phyloP scores from a whole-genome alignment of 2,888 invertebrate genomes.

The Cephus spinipes region DNA sequence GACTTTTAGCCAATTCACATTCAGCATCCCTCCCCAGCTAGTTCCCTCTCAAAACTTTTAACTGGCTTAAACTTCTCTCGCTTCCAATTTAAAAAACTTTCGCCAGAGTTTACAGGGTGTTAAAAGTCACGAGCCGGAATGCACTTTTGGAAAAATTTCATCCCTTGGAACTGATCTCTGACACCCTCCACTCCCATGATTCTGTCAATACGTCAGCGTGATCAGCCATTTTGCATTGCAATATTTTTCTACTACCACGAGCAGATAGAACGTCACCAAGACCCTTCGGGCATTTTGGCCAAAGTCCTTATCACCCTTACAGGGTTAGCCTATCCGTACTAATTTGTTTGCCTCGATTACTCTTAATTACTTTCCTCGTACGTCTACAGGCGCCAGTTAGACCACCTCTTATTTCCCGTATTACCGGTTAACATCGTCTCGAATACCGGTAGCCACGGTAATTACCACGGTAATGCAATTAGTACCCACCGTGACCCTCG shows the following conservation, averaged over 20 bases:
- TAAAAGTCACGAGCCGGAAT: background rate
- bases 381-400: background rate
- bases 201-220: background rate
- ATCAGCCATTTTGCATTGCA: background rate
- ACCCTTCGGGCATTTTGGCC: background rate
- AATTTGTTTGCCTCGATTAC: background rate
- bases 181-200: background rate
- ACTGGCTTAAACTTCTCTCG: background rate
- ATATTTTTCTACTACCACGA: background rate
- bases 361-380: background rate
- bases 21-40: background rate
- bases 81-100: background rate
- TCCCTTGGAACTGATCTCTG: background rate
- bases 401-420: background rate
- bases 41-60: background rate
- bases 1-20: background rate
- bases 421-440: background rate
- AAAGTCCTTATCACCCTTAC: background rate
- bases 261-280: background rate
- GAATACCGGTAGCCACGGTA: background rate
- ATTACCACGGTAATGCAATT: background rate
- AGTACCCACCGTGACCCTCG: background rate
- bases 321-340: background rate
- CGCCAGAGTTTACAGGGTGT: background rate
- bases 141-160: background rate